These are phyloP conservation scores for Microcebus lehilahytsara DNA, from an alignment of 2,113 vertebrate species.

Conservation along the genomic window DNA sequence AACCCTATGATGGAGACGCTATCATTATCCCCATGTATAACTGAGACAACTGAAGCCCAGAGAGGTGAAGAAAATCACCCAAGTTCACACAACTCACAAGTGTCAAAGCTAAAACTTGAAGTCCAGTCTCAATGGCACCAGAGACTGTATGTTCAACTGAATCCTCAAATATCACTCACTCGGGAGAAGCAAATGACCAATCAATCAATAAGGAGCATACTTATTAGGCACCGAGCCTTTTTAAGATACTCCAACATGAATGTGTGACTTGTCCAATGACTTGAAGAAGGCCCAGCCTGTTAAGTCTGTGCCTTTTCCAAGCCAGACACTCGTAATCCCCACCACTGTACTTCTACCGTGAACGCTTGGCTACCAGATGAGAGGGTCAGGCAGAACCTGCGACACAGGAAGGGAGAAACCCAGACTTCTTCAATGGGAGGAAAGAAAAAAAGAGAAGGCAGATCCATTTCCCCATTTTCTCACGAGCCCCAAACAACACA, in stretches of 20 bases:
- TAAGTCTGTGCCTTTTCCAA: slow-evolving; percentile 28
- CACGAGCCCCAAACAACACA: neutral
- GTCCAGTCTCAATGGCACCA: neutral
- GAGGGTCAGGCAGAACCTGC: neutral
- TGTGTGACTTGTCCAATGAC: neutral
- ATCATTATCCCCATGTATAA: neutral
- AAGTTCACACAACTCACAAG: neutral
- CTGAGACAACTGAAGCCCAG: neutral
- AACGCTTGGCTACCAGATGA: slow-evolving; percentile 35
- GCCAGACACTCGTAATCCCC: slow-evolving; percentile 65
- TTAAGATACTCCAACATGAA: neutral
- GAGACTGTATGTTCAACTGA: neutral
- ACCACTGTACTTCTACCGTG: slow-evolving; percentile 2
- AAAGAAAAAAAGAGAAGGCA: neutral
- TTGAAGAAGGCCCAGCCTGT: neutral
- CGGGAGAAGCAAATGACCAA: neutral
- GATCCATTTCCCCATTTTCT: neutral
- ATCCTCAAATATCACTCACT: neutral
- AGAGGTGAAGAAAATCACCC: neutral
- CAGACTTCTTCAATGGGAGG: neutral
- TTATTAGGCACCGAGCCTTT: neutral
- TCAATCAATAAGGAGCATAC: neutral
- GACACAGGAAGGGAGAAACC: neutral
- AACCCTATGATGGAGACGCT: neutral
- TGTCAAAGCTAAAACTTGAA: neutral